phyloP scores from a whole-genome alignment of 2,888 invertebrate genomes.

The Leptogaster cylindrica region DNA sequence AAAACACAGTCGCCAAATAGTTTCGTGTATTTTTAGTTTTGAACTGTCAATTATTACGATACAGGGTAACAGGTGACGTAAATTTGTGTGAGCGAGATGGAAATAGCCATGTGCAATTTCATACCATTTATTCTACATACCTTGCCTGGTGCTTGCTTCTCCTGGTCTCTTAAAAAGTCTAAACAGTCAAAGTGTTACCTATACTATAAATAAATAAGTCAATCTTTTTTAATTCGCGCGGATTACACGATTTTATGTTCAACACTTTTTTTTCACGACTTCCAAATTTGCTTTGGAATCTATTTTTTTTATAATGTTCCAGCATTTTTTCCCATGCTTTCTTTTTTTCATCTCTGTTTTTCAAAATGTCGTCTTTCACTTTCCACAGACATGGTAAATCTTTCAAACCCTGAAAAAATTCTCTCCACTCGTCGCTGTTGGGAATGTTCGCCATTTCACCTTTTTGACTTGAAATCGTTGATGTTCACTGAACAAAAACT shows the following conservation, averaged over 20 bases:
- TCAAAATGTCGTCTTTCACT: conserved; percentile 45
- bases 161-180: background rate
- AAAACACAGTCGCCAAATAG: too few relatives aligned
- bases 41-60: too few relatives aligned
- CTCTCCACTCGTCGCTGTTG: conserved; percentile 42
- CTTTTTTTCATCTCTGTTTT: conserved; percentile 44
- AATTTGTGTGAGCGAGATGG: too few relatives aligned
- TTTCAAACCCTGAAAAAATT: conserved; percentile 48
- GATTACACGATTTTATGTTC: background rate
- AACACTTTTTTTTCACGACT: conserved; percentile 19
- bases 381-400: conserved; percentile 48
- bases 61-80: too few relatives aligned
- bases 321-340: conserved; percentile 45
- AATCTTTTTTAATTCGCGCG: background rate
- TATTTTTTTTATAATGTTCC: conserved; percentile 42
- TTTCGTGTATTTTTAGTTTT: too few relatives aligned
- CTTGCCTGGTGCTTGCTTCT: background rate
- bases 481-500: too few relatives aligned
- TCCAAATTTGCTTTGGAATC: conserved; percentile 44
- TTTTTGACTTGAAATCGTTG: too few relatives aligned
- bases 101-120: too few relatives aligned
- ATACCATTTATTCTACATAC: too few relatives aligned
- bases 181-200: background rate
- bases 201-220: background rate
- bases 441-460: conserved; percentile 1